phyloP scores from a whole-genome alignment of 2,797 vertebrate species.

The Urosaurus nigricauda region DNA sequence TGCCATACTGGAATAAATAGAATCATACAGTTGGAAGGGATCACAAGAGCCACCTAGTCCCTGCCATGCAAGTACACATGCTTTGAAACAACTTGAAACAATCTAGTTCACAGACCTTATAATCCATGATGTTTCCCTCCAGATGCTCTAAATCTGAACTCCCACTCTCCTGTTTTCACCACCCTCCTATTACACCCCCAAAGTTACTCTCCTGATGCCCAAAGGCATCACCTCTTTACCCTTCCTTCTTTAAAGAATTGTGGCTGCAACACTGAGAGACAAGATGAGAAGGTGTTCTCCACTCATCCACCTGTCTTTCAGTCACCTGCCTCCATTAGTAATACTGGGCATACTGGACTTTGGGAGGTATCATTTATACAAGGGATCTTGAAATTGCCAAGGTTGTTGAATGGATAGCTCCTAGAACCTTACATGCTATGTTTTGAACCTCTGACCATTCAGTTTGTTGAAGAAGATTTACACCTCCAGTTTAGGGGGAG shows the following conservation, averaged over 20 bases:
- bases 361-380: not conserved
- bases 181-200: not conserved
- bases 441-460: not conserved
- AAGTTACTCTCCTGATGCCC: not conserved
- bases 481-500: not conserved
- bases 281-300: not conserved
- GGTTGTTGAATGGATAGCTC: not conserved
- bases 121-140: not conserved
- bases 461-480: not conserved
- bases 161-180: no score
- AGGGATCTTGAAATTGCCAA: not conserved
- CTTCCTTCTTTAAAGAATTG: not conserved
- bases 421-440: not conserved
- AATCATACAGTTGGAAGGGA: no score
- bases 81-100: no score
- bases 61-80: no score
- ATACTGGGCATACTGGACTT: not conserved
- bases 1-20: no score
- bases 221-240: not conserved
- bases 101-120: not conserved
- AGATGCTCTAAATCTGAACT: not conserved
- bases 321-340: not conserved
- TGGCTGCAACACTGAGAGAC: not conserved
- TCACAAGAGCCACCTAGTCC: no score
- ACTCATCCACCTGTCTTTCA: no score